A percentile compares a stretch with the other conserved stretches of the same genome.
Conservation (phyloP, 2,888 invertebrate species). For the Watsonalla cultraria region DNA sequence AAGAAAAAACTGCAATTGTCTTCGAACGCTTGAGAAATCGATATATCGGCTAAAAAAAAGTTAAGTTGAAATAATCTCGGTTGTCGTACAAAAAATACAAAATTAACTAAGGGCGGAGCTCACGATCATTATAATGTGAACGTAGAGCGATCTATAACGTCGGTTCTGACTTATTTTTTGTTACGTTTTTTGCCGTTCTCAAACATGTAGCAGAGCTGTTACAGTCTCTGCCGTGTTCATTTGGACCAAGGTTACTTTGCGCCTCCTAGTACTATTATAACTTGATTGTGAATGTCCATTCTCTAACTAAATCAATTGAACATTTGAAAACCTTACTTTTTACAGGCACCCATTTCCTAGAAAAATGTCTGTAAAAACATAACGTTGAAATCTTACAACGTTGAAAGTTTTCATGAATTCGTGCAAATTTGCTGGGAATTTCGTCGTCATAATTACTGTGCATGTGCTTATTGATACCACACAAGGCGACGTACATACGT, state of each 20-base stretch:
- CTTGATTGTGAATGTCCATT: constrained; percentile 50
- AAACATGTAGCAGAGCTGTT: constrained; percentile 46
- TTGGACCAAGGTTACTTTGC: constrained; percentile 62
- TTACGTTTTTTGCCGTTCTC: constrained; percentile 51
- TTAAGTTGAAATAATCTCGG: constrained; percentile 34
- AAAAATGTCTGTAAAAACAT: constrained; percentile 49
- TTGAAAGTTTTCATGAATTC: constrained; percentile 15
- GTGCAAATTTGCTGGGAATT: not conserved
- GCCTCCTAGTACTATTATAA: constrained; percentile 45
- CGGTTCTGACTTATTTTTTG: constrained; percentile 58
- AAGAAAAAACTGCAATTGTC: constrained; percentile 16
- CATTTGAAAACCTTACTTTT: constrained; percentile 43
- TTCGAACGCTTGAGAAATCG: constrained; percentile 42
- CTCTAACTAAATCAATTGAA: constrained; percentile 46
- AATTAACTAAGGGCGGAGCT: constrained; percentile 62
- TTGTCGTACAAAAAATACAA: constrained; percentile 42
- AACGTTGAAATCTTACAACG: constrained; percentile 53
- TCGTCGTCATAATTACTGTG: too few relatives aligned
- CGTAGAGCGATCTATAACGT: constrained; percentile 43
- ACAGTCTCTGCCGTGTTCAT: constrained; percentile 52
- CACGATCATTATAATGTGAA: constrained; percentile 63
- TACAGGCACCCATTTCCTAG: constrained; percentile 43
- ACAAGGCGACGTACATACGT: constrained; percentile 25
- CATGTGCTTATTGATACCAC: constrained; percentile 4
- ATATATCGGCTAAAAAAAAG: constrained; percentile 31